phyloP scores from a whole-genome alignment of 2,113 vertebrate species.

The Empidonax traillii region DNA sequence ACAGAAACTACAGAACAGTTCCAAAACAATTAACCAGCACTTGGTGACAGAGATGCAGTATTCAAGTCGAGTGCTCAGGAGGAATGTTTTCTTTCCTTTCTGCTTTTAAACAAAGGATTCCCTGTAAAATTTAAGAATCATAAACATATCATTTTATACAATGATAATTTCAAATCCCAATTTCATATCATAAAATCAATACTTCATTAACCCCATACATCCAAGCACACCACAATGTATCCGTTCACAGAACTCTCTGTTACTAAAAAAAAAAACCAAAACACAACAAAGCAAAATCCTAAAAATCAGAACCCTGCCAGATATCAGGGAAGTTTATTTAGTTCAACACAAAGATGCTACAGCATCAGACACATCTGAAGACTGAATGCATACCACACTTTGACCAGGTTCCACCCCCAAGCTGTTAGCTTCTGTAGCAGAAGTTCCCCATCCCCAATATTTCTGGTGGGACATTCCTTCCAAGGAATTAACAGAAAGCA shows the following conservation, averaged over 20 bases:
- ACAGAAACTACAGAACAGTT: not conserved
- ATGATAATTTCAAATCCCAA: not conserved
- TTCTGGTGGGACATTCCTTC: not conserved
- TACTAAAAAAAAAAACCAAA: not conserved
- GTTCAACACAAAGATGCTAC: not conserved
- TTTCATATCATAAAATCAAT: not conserved
- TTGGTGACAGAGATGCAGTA: not conserved
- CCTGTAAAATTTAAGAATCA: not conserved
- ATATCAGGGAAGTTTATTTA: not conserved
- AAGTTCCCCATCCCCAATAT: not conserved
- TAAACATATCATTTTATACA: not conserved
- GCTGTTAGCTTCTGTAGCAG: not conserved
- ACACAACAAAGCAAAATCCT: not conserved
- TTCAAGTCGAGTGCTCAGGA: accelerated
- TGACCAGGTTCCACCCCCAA: accelerated
- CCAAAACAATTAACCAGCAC: not conserved
- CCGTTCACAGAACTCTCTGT: not conserved
- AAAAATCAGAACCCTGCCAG: not conserved
- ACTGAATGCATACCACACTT: accelerated
- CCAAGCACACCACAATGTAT: not conserved
- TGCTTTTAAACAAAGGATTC: not conserved
- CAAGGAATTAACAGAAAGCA: not conserved
- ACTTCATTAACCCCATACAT: not conserved
- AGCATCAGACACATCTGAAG: not conserved
- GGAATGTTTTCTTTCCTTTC: not conserved